Base-by-base conservation (phyloP, 2,113 vertebrate genomes). In the Sinosuthora webbiana region DNA sequence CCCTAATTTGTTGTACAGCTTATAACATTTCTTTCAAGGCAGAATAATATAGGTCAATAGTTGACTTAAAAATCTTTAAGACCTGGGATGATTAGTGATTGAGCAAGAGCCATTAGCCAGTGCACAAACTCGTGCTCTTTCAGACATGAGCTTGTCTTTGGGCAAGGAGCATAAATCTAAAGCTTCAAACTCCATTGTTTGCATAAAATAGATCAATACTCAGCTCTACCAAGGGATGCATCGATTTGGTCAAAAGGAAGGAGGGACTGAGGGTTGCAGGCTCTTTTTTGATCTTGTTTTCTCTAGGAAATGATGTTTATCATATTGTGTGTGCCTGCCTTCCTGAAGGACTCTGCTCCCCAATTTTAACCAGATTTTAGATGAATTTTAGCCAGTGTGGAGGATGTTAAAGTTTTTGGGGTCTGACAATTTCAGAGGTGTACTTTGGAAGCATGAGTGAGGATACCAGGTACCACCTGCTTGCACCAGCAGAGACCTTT, bases 21-120 rank as follows among this genome's bases (percentile, higher is more conserved):
- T 70, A 75, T 89, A 96, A 96, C 42, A 35, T 89, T 70, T 88
- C 87, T 96, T 96, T 92, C 5, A 35, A 87, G 90, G 88, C 78
- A 84, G 57, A 87, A 90, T 94, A 95, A 90, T 69, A n/a, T 6
- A 27, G 60, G 94, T 83, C 90, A 65, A 77, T 85, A n/a, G 56
- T 42, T 95, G 41, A 89, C 88, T 93, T 94, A 91, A 96, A 97
- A 95, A 79, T 87, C 92, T 88, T 73, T 92, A 85, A 93, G 92
- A 81, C 80, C 17, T 62, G 49, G 94, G 73, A 65, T 92, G 75
- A 93, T 96, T 95, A 83, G 62, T 64, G 30, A 60, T 76, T 90
- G 56, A 97, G 57, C 28, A 84, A 80, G 39, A 6, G 47, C 55
- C 41, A 18, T 76, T 94, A 83, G 56, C 19, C 1, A 4, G 79